phyloP scores from a whole-genome alignment of 2,113 vertebrate species.

The Megaleporinus macrocephalus region DNA sequence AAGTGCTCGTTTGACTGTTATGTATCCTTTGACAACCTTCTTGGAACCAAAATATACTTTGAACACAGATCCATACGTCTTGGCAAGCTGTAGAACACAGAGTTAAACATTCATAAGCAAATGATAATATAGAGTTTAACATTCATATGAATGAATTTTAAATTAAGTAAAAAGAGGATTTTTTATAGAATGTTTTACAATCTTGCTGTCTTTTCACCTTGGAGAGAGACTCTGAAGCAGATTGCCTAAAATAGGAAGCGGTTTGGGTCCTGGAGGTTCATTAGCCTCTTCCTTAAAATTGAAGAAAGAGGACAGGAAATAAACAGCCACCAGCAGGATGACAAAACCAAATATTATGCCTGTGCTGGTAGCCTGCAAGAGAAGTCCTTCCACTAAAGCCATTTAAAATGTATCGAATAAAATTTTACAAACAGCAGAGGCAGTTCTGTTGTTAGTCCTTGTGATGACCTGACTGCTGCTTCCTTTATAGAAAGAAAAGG shows the following conservation, averaged over 20 bases:
- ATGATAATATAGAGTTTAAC: neutral
- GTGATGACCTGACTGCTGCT: too few species aligned
- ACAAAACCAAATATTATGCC: constrained; percentile 50
- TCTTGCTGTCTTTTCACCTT: constrained; percentile 44
- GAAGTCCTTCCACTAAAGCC: constrained; percentile 50
- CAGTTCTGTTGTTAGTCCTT: too few species aligned
- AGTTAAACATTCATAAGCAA: neutral
- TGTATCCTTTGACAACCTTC: constrained; percentile 81
- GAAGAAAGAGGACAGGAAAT: neutral
- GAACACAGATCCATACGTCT: constrained; percentile 81
- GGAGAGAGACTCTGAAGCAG: constrained; percentile 59
- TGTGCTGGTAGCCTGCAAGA: constrained; percentile 35
- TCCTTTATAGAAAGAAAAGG: too few species aligned
- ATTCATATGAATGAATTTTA: too few species aligned
- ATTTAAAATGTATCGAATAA: constrained; percentile 37
- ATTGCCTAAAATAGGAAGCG: constrained; percentile 61
- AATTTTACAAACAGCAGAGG: too few species aligned
- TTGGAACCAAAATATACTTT: constrained; percentile 79
- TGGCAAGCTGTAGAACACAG: constrained; percentile 77
- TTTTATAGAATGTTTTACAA: neutral
- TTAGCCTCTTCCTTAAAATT: neutral
- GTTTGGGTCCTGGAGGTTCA: constrained; percentile 69
- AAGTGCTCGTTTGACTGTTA: constrained; percentile 82
- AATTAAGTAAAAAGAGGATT: too few species aligned
- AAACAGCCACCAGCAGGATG: neutral